Conservation (phyloP, 2,888 invertebrate species). For the Amaurobius ferox region DNA sequence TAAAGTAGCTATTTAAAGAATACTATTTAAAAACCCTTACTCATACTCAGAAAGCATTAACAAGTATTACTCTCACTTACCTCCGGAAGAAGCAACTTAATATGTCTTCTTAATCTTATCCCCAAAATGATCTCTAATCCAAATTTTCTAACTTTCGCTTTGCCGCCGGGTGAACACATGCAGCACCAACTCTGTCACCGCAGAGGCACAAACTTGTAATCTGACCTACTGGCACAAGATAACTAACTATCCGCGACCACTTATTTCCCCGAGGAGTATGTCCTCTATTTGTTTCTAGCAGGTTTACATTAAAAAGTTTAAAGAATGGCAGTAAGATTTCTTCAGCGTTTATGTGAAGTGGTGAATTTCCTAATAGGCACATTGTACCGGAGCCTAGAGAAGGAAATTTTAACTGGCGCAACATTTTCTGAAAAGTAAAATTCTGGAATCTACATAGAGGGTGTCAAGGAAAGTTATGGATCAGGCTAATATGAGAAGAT, state of each 20-base stretch:
- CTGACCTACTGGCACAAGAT: conserved; percentile 45
- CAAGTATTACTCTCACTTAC: not conserved
- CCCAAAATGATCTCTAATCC: not conserved
- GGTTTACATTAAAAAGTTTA: not conserved
- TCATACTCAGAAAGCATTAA: not conserved
- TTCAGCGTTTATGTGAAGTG: too few relatives aligned
- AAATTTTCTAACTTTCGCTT: not conserved
- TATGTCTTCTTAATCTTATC: not conserved
- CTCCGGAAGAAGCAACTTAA: not conserved
- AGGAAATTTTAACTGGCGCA: not conserved
- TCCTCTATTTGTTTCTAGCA: conserved; percentile 9
- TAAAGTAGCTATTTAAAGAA: too few relatives aligned
- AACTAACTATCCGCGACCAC: not conserved
- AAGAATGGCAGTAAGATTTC: not conserved
- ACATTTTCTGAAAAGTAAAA: not conserved
- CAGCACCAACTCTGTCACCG: not conserved
- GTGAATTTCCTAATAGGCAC: too few relatives aligned
- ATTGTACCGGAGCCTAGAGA: too few relatives aligned
- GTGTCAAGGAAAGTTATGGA: too few relatives aligned
- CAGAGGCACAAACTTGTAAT: not conserved
- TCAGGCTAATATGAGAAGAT: too few relatives aligned
- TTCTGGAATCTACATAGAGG: too few relatives aligned
- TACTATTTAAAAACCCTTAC: not conserved
- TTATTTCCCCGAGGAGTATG: not conserved
- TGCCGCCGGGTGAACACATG: not conserved